phyloP scores from a whole-genome alignment of 2,888 invertebrate genomes.

The Netelia inedita region DNA sequence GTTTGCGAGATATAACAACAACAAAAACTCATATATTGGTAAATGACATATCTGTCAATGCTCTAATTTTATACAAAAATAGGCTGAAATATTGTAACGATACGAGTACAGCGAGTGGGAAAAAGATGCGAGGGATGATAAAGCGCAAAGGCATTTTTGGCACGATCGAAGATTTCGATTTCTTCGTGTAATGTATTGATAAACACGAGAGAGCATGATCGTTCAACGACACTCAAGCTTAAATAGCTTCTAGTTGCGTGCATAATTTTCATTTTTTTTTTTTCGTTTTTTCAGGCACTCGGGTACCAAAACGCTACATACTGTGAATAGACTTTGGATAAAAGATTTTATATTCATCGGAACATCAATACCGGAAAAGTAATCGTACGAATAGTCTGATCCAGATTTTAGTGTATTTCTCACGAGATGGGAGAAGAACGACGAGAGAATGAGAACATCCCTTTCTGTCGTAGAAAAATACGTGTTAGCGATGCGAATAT shows the following conservation, averaged over 20 bases:
- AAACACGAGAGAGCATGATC: conserved; percentile 1
- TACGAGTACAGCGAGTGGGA: conserved; percentile 30
- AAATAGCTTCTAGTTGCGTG: neutral
- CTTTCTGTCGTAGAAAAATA: conserved; percentile 52
- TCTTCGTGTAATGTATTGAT: neutral
- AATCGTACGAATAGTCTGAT: conserved; percentile 25
- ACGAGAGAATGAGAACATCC: neutral
- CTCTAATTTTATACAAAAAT: conserved; percentile 68
- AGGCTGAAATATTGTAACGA: conserved; percentile 26
- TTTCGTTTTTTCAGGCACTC: neutral
- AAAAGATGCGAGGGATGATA: conserved; percentile 11
- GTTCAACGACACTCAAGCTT: conserved; percentile 22
- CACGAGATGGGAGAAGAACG: conserved; percentile 9
- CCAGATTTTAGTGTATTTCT: neutral
- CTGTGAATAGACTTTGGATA: conserved; percentile 36
- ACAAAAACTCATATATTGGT: conserved; percentile 51
- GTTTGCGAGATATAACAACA: conserved; percentile 47
- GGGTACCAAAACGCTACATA: conserved; percentile 22
- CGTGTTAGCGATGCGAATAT: conserved; percentile 32
- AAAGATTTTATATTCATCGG: conserved; percentile 62
- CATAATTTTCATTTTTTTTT: neutral
- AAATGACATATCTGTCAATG: conserved; percentile 64
- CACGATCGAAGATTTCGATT: neutral
- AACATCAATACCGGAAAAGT: conserved; percentile 39
- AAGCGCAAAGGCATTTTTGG: conserved; percentile 5